Percentiles rank a stretch among this genome's conserved stretches.
Evolutionary conservation across 2,797 vertebrate genomes (phyloP).

Genomic region (Silurus aristotelis): DNA sequence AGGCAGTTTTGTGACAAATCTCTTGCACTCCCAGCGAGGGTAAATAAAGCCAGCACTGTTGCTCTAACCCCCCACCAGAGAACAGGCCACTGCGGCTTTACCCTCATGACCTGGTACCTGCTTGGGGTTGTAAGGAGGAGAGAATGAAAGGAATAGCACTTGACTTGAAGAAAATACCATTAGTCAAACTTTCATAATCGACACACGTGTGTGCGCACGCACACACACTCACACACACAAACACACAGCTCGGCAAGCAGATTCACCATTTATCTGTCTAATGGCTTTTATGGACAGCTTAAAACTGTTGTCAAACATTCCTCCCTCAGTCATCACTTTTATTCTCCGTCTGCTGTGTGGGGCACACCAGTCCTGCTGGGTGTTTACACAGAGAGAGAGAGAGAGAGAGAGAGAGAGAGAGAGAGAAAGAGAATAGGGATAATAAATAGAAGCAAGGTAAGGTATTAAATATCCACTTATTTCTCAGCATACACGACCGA

Average conservation of each 20-base stretch:
- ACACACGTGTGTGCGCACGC: not conserved
- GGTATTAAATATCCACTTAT: slow-evolving; percentile 22
- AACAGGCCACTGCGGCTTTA: slow-evolving; percentile 35
- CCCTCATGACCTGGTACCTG: slow-evolving; percentile 56
- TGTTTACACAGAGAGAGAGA: slow-evolving; percentile 21
- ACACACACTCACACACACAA: slow-evolving; percentile 14
- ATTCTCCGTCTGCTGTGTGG: slow-evolving; percentile 70
- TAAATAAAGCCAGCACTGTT: slow-evolving; percentile 91
- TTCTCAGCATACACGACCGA: not conserved
- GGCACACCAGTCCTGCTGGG: slow-evolving; percentile 42
- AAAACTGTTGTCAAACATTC: slow-evolving; percentile 92
- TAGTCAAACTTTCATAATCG: slow-evolving; percentile 39
- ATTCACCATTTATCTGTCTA: slow-evolving; percentile 85
- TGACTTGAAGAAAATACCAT: slow-evolving; percentile 10
- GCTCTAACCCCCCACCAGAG: slow-evolving; percentile 76
- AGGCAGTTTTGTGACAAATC: slow-evolving; percentile 80
- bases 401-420: slow-evolving; percentile 19
- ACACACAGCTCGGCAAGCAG: slow-evolving; percentile 57
- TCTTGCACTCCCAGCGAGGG: slow-evolving; percentile 85
- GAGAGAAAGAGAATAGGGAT: slow-evolving; percentile 39
- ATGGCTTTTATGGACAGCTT: slow-evolving; percentile 83
- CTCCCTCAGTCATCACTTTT: slow-evolving; percentile 88
- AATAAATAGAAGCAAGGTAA: slow-evolving; percentile 30
- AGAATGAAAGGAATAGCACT: slow-evolving; percentile 22
- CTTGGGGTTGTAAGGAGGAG: slow-evolving; percentile 31